Evolutionary conservation across 2,888 invertebrate genomes (phyloP).

Genomic region (Anarsia innoxiella): DNA sequence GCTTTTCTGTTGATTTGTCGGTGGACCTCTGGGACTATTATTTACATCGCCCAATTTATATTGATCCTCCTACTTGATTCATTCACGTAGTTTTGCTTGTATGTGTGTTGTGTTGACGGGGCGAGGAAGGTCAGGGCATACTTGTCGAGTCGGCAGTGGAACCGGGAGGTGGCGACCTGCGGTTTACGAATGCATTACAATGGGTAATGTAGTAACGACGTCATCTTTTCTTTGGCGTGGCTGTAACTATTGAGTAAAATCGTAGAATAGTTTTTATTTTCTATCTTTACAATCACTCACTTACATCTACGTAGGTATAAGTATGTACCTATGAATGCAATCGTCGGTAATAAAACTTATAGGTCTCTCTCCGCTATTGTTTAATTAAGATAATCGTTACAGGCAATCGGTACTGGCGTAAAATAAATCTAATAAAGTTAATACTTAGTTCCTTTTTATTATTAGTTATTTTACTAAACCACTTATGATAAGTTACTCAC

Average conservation of each 20-base stretch:
- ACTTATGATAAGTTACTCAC: too few species aligned
- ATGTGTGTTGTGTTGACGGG: conserved; percentile 10
- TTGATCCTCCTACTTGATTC: conserved; percentile 25
- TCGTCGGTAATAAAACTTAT: too few species aligned
- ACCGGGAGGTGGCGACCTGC: conserved; percentile 50
- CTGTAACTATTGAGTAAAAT: neutral
- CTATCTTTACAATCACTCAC: too few species aligned
- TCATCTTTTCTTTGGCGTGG: conserved; percentile 23
- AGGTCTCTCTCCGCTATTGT: too few species aligned
- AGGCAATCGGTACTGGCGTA: too few species aligned
- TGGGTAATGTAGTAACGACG: conserved; percentile 54
- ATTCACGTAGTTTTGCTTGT: conserved; percentile 7
- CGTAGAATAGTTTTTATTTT: too few species aligned
- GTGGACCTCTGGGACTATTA: conserved; percentile 22
- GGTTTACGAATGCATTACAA: conserved; percentile 64
- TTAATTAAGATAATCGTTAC: too few species aligned
- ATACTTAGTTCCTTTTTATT: too few species aligned
- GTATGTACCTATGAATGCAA: too few species aligned
- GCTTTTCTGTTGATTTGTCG: conserved; percentile 31
- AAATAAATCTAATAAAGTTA: too few species aligned
- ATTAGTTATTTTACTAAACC: too few species aligned
- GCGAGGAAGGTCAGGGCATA: conserved; percentile 30
- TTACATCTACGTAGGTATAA: too few species aligned
- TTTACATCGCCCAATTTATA: conserved; percentile 30
- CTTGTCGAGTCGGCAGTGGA: conserved; percentile 34